phyloP scores from a whole-genome alignment of 2,888 invertebrate genomes.

The Cephus rjabovi region DNA sequence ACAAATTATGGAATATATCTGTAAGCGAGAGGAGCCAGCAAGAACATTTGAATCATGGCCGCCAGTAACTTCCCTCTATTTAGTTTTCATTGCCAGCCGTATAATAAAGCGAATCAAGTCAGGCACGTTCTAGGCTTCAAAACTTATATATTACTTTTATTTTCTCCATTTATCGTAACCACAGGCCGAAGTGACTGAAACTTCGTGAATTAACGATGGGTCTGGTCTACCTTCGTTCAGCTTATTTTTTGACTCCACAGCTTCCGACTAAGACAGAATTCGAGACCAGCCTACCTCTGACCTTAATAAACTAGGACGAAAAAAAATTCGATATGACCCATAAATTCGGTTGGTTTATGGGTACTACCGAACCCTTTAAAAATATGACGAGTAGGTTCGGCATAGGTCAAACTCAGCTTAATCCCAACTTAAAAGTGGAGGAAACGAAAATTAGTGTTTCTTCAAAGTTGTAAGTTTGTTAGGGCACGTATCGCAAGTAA shows the following conservation, averaged over 20 bases:
- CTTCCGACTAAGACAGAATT: neutral
- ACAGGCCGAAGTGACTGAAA: no score
- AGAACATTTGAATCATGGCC: neutral
- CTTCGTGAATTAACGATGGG: no score
- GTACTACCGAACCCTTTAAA: neutral
- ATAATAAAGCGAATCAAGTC: neutral
- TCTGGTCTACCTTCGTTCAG: no score
- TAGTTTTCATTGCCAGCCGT: neutral
- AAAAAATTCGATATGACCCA: neutral
- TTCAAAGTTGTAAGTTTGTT: neutral
- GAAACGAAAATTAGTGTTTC: no score
- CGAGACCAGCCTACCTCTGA: neutral
- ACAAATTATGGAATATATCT: slow-evolving; percentile 52
- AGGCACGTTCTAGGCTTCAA: neutral
- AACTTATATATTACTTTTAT: neutral
- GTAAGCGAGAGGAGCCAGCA: slow-evolving; percentile 19
- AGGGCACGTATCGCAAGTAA: neutral
- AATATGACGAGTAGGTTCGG: neutral
- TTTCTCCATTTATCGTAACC: no score
- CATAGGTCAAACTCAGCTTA: no score
- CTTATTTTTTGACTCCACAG: no score
- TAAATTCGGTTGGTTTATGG: neutral
- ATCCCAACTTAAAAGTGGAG: no score
- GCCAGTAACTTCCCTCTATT: neutral
- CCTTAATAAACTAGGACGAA: neutral